Percentiles rank a stretch among this genome's conserved stretches.
Conservation (phyloP, 35 echinoderm and acorn worm species). For the Hemicentrotus pulcherrimus region DNA sequence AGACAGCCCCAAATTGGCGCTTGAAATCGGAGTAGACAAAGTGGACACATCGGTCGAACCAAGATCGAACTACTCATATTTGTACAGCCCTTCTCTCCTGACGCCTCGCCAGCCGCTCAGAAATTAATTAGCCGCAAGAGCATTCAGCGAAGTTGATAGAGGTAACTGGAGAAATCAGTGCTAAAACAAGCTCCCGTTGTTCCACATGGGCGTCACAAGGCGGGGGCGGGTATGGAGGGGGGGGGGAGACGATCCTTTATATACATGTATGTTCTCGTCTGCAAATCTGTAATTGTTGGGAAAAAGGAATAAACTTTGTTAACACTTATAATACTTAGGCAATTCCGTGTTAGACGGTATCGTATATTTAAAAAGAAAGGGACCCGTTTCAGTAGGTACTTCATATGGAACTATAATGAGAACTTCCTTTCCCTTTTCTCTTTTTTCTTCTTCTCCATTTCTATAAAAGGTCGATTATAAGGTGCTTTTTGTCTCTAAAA, state of each 20-base stretch:
- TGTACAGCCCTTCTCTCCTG: slow-evolving; percentile 8
- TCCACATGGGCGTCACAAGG: not conserved
- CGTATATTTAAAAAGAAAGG: too few relatives aligned
- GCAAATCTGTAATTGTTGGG: too few relatives aligned
- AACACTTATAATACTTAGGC: too few relatives aligned
- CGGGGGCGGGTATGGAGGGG: not conserved
- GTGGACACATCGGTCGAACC: not conserved
- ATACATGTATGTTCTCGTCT: too few relatives aligned
- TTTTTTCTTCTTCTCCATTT: too few relatives aligned
- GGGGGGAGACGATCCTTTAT: not conserved
- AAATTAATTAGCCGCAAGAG: slow-evolving; percentile 18
- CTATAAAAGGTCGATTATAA: too few relatives aligned
- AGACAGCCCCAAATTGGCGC: slow-evolving; percentile 5
- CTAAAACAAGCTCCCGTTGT: not conserved
- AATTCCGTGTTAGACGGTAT: too few relatives aligned
- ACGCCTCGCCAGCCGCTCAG: slow-evolving; percentile 12
- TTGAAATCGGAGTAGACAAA: slow-evolving; percentile 11
- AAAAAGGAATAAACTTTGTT: too few relatives aligned
- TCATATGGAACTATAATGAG: too few relatives aligned
- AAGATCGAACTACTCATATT: not conserved
- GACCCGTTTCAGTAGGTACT: too few relatives aligned
- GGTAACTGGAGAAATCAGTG: not conserved
- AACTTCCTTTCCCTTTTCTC: too few relatives aligned
- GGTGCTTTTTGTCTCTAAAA: too few relatives aligned
- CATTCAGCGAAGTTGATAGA: not conserved